Evolutionary conservation across 2,113 vertebrate species (phyloP), one percentile per base, ranked within the genome.

Genomic region (Pedionomus torquatus): DNA sequence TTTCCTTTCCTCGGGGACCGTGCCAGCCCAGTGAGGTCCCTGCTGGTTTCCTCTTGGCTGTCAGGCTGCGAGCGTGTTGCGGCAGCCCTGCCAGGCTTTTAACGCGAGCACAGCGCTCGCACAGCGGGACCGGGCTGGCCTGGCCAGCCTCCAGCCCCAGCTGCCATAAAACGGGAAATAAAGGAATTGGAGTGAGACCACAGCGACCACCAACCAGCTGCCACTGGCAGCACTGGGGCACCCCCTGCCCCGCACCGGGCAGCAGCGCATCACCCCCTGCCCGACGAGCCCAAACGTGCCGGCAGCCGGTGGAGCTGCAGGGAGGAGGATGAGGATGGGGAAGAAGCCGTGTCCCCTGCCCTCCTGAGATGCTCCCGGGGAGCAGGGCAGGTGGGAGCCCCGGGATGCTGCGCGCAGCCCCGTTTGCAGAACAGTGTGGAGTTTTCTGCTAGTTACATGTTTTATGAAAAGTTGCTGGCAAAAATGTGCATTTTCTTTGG

Each of bases 401-500:
- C 0, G 2, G 74, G 93, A 89, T 49, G 80, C 92, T 51, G 80
- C 8, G 3, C 23, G 0, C 81, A 79, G 64, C 76, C 60, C 55
- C 2, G 1, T 41, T 49, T 7, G 2, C 68, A 30, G 33, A 76
- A 33, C 94, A 69, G 95, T 18, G 8, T 21, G 25, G 51, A 70
- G 82, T 33, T 93, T 93, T 96, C 91, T 96, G 90, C 94, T 70
- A 7, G 78, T 95, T 96, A 74, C 92, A 91, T 33, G 87, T 79
- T 95, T 95, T 95, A 74, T 90, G 96, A 96, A 94, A 97, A 92
- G 87, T 4, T 95, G 84, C 26, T 97, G 97, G 97, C 96, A 76
- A 96, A 96, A 97, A 81, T 68, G 82, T 19, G 55, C 95, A 55
- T 97, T 97, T 96, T 95, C 93, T 97, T 97, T 97, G 96, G 97